Evolutionary conservation across 2,888 invertebrate genomes (phyloP).

Genomic region (Meiosimyza platycephala): DNA sequence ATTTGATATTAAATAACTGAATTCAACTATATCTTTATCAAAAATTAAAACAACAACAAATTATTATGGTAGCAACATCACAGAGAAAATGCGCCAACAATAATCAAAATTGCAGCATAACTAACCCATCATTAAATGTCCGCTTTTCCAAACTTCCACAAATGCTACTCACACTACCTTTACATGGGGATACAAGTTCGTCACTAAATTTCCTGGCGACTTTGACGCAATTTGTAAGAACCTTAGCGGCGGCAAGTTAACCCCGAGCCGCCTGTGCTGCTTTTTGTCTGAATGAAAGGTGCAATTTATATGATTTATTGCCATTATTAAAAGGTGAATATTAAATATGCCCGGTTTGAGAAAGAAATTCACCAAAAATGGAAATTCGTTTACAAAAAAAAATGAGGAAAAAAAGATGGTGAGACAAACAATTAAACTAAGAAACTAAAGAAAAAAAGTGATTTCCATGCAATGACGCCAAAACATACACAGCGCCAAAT

Average conservation of each 20-base stretch:
- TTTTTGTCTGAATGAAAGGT: constrained; percentile 61
- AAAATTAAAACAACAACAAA: no score
- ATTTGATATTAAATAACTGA: no score
- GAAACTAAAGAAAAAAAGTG: neutral
- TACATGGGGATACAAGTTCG: no score
- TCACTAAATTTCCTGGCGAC: no score
- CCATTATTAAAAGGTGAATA: constrained; percentile 55
- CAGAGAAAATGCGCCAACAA: constrained; percentile 3
- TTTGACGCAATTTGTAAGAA: neutral
- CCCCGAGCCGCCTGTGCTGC: neutral
- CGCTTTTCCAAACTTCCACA: no score
- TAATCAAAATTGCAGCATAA: neutral
- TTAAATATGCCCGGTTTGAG: constrained; percentile 13
- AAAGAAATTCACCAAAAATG: constrained; percentile 22
- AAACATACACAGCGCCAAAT: neutral
- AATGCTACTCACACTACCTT: no score
- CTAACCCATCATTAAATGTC: no score
- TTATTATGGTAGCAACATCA: no score
- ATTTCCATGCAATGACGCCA: neutral
- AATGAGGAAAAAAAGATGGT: neutral
- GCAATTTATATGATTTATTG: constrained; percentile 66
- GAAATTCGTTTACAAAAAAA: neutral
- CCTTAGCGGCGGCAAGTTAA: neutral
- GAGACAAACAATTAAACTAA: neutral
- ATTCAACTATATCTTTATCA: no score